phyloP scores from a whole-genome alignment of 2,113 vertebrate genomes.

The Takifugu flavidus region DNA sequence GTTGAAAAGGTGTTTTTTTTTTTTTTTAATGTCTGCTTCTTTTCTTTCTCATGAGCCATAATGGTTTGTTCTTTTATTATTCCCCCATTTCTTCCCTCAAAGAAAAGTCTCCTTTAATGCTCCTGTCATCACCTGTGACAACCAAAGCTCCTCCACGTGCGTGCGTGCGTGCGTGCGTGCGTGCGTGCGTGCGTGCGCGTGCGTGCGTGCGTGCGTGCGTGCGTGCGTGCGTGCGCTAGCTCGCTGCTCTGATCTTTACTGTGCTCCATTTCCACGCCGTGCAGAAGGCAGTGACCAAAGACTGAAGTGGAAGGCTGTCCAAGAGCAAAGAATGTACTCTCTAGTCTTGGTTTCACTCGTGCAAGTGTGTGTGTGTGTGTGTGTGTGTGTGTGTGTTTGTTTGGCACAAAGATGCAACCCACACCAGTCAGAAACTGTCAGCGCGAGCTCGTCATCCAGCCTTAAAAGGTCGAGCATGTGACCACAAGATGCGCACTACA shows the following conservation, averaged over 20 bases:
- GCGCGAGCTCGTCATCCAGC: conserved; percentile 69
- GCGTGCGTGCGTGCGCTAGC: neutral
- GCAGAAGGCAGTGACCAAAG: conserved; percentile 14
- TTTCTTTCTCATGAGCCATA: conserved; percentile 7
- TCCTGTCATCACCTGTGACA: conserved; percentile 43
- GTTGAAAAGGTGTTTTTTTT: conserved; percentile 20
- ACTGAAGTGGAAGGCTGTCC: conserved; percentile 18
- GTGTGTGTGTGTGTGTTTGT: conserved; percentile 25
- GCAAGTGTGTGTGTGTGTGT: conserved; percentile 18
- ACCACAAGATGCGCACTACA: conserved; percentile 60
- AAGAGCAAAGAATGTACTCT: conserved; percentile 67
- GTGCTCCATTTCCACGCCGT: conserved; percentile 30
- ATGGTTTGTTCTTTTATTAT: neutral
- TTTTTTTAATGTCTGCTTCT: conserved; percentile 8
- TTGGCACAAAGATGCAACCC: conserved; percentile 56
- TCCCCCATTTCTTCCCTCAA: conserved; percentile 9
- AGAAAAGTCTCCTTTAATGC: conserved; percentile 47
- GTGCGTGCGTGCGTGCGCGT: neutral
- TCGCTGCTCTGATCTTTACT: conserved; percentile 23
- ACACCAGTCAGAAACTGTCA: conserved; percentile 65
- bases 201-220: neutral
- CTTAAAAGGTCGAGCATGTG: conserved; percentile 65
- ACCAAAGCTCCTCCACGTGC: conserved; percentile 57
- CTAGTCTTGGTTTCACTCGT: conserved; percentile 39
- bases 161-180: neutral